Conservation (phyloP, 2,113 vertebrate species). For the Onychorhynchus coronatus region DNA sequence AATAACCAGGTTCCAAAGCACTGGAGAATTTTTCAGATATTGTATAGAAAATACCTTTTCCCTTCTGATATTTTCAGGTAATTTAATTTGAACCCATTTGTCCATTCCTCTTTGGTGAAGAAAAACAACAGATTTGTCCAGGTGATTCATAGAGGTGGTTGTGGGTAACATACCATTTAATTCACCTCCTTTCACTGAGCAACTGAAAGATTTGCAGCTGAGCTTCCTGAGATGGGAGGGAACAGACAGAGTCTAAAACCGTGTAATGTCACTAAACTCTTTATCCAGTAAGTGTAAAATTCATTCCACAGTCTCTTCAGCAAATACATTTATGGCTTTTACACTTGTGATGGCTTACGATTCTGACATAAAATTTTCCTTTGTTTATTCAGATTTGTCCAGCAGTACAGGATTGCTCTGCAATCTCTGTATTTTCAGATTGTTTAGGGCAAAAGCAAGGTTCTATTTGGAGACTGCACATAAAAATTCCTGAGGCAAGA, state of each 20-base stretch:
- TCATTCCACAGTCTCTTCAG: not conserved
- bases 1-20: not conserved
- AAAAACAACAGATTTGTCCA: not conserved
- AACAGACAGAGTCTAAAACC: not conserved
- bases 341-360: not conserved
- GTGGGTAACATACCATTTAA: not conserved
- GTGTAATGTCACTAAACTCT: not conserved
- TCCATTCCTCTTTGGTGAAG: not conserved
- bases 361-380: not conserved
- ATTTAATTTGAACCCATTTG: not conserved
- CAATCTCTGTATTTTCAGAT: not conserved
- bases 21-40: not conserved
- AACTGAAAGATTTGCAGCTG: not conserved
- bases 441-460: not conserved
- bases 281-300: not conserved
- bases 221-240: not conserved
- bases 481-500: conserved; percentile 33
- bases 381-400: not conserved
- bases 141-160: not conserved
- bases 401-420: not conserved
- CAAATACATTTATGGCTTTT: not conserved
- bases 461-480: not conserved
- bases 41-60: not conserved
- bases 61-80: not conserved
- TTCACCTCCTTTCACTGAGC: not conserved